Evolutionary conservation across 2,888 invertebrate species (phyloP), one percentile per base, ranked within the genome.

Genomic region (Eilema caniola): DNA sequence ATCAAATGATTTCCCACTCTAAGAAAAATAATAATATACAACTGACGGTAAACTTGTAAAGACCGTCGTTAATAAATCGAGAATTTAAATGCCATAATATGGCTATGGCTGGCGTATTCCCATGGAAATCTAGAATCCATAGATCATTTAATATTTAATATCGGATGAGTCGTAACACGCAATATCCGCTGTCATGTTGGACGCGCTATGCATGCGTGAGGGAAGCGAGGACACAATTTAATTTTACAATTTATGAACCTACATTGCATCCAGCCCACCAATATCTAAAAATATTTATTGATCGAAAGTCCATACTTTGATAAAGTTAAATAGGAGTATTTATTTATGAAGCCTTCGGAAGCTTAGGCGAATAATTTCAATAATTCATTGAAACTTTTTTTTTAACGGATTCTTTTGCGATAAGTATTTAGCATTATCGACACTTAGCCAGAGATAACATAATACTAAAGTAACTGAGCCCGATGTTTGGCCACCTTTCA

Each of bases 111-210:
- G 28, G 41, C 57, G 47, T 41, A 24, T 77, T 72, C 73, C 69
- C 79, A 62, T 74, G 77, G 68, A 73, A 72, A 23, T 31, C 5
- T 59, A 61, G 61, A 69, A 71, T 70, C 76, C 73, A 83, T 85
- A 83, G 70, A 83, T 83, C 81, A 24, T 66, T 66, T 53, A 41
- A 53, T 64, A 83, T 85, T 80, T 78, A 83, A 80, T 81, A 84
- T 81, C 75, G 71, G 74, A 83, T 79, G 78, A 78, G 74, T 71
- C 71, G 72, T 82, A 83, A 84, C 81, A 80, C 82, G 80, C 75
- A 76, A 81, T 80, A 80, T 85, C 85, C 84, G 83, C 76, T 66
- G 68, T 69, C 67, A 53, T 41, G 37, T n/a, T 67, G 67, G 60
- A 66, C 64, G 57, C 57, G 68, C 25, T 69, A 60, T 70, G 65